These are phyloP conservation scores for Poicephalus gulielmi DNA, from an alignment of 2,113 vertebrate genomes.

Conservation along the genomic window DNA sequence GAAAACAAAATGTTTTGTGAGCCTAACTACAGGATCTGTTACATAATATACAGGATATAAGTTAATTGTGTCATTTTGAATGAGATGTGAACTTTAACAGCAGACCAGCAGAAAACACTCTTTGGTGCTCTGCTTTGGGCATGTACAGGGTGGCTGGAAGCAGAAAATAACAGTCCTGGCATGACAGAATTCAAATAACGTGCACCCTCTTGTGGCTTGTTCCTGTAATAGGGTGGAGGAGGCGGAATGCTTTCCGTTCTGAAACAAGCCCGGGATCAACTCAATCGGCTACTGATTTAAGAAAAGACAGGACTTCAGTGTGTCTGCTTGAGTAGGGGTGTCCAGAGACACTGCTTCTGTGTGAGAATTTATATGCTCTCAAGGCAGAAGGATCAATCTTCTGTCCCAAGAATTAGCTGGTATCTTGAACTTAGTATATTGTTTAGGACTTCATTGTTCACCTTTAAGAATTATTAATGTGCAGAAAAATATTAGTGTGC, in stretches of 20 bases:
- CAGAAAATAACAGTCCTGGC: background rate
- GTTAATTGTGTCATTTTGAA: background rate
- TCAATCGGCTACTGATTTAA: background rate
- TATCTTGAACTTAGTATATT: background rate
- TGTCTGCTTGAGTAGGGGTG: background rate
- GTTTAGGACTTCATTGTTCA: background rate
- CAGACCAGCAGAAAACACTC: background rate
- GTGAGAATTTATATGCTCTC: background rate
- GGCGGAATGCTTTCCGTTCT: background rate
- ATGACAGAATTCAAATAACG: fast-evolving
- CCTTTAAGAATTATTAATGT: background rate
- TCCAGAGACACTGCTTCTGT: background rate
- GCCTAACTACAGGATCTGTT: background rate
- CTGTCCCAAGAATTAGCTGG: background rate
- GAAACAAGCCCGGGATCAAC: background rate
- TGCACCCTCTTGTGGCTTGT: conserved; percentile 14
- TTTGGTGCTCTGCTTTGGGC: background rate
- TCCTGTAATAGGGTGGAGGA: background rate
- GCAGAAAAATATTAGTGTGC: background rate
- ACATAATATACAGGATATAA: fast-evolving
- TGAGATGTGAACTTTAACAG: background rate
- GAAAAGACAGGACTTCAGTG: background rate
- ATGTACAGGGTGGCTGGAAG: background rate
- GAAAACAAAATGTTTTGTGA: background rate
- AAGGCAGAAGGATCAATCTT: background rate